Percentiles rank a stretch among this genome's conserved stretches.
Conservation (phyloP, 2,113 vertebrate species). For the Kryptolebias marmoratus region DNA sequence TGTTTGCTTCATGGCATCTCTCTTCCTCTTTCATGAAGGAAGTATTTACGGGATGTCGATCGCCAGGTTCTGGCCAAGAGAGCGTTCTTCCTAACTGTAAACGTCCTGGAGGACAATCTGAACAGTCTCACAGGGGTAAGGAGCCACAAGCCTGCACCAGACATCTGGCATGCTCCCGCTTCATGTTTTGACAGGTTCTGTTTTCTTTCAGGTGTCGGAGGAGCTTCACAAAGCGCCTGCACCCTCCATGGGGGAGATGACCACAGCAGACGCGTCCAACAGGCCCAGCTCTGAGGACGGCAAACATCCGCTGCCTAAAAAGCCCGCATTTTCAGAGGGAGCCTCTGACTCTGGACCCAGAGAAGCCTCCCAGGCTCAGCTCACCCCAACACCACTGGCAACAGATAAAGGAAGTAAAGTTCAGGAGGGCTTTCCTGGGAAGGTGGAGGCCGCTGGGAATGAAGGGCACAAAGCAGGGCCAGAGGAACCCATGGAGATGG, state of each 20-base stretch:
- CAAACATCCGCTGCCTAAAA: slow-evolving; percentile 86
- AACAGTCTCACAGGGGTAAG: slow-evolving; percentile 90
- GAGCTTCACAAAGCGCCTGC: slow-evolving; percentile 70
- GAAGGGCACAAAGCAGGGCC: slow-evolving; percentile 73
- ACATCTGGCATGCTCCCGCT: slow-evolving; percentile 37
- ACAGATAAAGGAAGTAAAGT: slow-evolving; percentile 75
- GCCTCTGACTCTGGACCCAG: slow-evolving; percentile 78
- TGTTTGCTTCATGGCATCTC: slow-evolving; percentile 16
- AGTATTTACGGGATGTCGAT: slow-evolving; percentile 98
- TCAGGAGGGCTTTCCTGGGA: slow-evolving; percentile 64
- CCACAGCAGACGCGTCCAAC: slow-evolving; percentile 88
- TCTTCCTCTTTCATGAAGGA: slow-evolving; percentile 79
- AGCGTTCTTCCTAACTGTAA: slow-evolving; percentile 95
- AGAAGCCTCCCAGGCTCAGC: slow-evolving; percentile 74
- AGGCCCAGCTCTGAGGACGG: slow-evolving; percentile 87
- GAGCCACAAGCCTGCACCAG: slow-evolving; percentile 21
- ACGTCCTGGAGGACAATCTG: slow-evolving; percentile 96
- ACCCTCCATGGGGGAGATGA: slow-evolving; percentile 88
- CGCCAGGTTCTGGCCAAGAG: slow-evolving; percentile 95
- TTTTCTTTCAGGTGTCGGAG: slow-evolving; percentile 78
- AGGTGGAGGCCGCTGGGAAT: slow-evolving; percentile 59
- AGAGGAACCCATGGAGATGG: slow-evolving; percentile 91
- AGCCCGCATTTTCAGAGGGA: slow-evolving; percentile 80
- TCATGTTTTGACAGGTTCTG: slow-evolving; percentile 56
- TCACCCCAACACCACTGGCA: slow-evolving; percentile 54